A percentile compares a stretch with the other conserved stretches of the same genome.
These are phyloP conservation scores for Acleris laterana DNA, from an alignment of 2,888 invertebrate species.

Conservation along the genomic window DNA sequence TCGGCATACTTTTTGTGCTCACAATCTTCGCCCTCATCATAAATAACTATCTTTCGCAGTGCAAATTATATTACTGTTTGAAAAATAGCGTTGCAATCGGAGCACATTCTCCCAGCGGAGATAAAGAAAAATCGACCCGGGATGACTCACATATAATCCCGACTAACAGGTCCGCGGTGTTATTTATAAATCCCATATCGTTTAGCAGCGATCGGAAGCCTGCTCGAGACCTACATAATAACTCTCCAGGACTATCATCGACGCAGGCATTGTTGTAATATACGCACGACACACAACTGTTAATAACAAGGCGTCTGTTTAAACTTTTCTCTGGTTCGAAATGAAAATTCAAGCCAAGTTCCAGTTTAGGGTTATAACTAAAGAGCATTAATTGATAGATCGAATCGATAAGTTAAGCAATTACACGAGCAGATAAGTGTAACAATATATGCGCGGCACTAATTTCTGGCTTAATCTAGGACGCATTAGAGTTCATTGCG, in stretches of 20 bases:
- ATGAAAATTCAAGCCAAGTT: neutral
- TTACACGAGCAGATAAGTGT: neutral
- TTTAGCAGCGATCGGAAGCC: constrained; percentile 68
- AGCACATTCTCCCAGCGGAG: constrained; percentile 8
- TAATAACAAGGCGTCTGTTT: constrained; percentile 39
- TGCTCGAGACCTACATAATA: constrained; percentile 52
- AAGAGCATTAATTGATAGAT: too few species aligned
- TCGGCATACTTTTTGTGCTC: constrained; percentile 4
- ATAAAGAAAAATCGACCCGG: constrained; percentile 31
- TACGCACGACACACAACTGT: constrained; percentile 26
- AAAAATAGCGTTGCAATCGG: constrained; percentile 11
- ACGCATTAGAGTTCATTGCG: constrained; percentile 32
- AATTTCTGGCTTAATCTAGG: constrained; percentile 31
- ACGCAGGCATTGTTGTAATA: constrained; percentile 54
- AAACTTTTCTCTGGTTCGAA: neutral
- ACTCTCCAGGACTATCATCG: constrained; percentile 57
- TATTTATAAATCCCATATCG: constrained; percentile 59
- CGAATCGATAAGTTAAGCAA: neutral
- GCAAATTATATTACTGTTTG: constrained; percentile 15
- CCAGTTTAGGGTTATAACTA: neutral
- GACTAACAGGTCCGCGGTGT: constrained; percentile 33
- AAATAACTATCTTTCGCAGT: constrained; percentile 21
- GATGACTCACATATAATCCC: constrained; percentile 37
- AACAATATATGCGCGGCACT: constrained; percentile 8
- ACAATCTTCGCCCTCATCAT: constrained; percentile 10